phyloP scores from a whole-genome alignment of 2,113 vertebrate species.

The Emydura subglobosa region DNA sequence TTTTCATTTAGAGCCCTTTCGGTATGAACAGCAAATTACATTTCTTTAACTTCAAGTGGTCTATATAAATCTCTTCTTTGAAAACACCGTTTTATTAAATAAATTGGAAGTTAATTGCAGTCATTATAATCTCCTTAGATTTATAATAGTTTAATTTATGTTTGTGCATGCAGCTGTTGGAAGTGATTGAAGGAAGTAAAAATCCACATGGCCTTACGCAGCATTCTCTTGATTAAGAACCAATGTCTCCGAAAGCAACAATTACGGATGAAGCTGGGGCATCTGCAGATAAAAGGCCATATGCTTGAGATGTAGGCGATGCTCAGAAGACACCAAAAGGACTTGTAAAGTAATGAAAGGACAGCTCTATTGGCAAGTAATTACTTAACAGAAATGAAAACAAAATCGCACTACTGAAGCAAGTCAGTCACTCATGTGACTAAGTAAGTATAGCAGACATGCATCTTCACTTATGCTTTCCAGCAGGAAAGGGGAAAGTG shows the following conservation, averaged over 20 bases:
- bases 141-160: constrained; percentile 65
- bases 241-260: constrained; percentile 43
- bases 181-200: constrained; percentile 38
- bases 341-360: constrained; percentile 57
- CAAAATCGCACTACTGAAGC: constrained; percentile 24
- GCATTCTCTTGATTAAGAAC: constrained; percentile 45
- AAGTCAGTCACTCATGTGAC: constrained; percentile 32
- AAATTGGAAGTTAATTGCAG: constrained; percentile 55
- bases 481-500: background rate
- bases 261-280: constrained; percentile 51
- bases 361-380: constrained; percentile 55
- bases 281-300: constrained; percentile 42
- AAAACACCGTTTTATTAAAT: constrained; percentile 31
- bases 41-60: background rate
- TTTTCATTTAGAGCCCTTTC: background rate
- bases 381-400: constrained; percentile 63
- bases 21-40: background rate
- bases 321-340: constrained; percentile 34
- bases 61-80: constrained; percentile 8
- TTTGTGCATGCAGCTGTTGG: constrained; percentile 40
- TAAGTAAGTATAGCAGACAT: constrained; percentile 34
- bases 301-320: constrained; percentile 32
- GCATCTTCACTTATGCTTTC: constrained; percentile 1
- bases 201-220: background rate
- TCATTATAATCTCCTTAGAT: constrained; percentile 51